Conservation (phyloP, 2,888 invertebrate genomes). For the Eremobia ochroleuca region DNA sequence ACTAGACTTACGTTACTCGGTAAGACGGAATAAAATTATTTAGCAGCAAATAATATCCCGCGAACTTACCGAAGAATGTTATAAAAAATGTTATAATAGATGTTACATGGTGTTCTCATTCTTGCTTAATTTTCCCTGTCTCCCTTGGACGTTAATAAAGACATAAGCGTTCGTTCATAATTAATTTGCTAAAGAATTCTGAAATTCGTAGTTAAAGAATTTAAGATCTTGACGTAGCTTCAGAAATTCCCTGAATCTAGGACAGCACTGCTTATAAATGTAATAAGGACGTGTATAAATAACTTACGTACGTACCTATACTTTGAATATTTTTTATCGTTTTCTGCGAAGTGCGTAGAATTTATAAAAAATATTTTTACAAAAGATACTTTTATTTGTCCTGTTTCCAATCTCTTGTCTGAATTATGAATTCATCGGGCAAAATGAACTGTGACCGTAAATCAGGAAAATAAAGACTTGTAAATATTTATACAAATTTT, state of each 20-base stretch:
- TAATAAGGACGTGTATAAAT: constrained; percentile 62
- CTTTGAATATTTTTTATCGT: constrained; percentile 45
- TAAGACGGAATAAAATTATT: not conserved
- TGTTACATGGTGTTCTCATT: constrained; percentile 29
- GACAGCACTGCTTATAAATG: constrained; percentile 63
- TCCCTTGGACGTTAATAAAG: constrained; percentile 23
- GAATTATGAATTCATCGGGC: not conserved
- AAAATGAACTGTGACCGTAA: not conserved
- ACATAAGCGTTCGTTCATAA: constrained; percentile 45
- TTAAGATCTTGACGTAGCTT: constrained; percentile 48
- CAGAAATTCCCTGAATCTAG: constrained; percentile 61
- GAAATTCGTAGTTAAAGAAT: constrained; percentile 52
- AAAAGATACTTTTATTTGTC: not conserved
- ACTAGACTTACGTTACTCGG: not conserved
- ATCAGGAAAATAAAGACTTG: too few relatives aligned
- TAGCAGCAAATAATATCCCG: not conserved
- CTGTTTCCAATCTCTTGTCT: not conserved
- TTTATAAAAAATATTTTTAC: constrained; percentile 10
- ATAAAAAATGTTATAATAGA: not conserved
- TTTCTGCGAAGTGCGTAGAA: constrained; percentile 28
- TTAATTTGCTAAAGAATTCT: constrained; percentile 52
- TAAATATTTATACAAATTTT: not conserved
- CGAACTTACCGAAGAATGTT: not conserved
- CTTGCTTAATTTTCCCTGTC: constrained; percentile 46
- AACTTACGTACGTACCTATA: constrained; percentile 34